These are phyloP conservation scores for Aplysina aerophoba DNA, from an alignment of 37 sponge, comb jelly and placozoan species.

Conservation along the genomic window DNA sequence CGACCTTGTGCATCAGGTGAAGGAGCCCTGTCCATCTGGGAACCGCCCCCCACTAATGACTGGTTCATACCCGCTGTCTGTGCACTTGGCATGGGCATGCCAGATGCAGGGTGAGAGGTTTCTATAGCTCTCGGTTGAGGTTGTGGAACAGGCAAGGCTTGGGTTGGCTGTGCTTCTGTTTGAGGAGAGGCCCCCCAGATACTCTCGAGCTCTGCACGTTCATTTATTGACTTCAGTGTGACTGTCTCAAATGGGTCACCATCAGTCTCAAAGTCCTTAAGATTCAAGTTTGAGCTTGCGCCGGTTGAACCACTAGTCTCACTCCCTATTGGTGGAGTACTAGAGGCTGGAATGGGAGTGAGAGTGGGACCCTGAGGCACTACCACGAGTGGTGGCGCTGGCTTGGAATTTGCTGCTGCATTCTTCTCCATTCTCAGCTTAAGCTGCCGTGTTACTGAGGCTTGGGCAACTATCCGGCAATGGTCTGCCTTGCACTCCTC, in stretches of 20 bases:
- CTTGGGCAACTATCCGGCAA: slow-evolving; percentile 51
- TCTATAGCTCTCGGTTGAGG: not conserved
- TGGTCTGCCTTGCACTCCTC: slow-evolving; percentile 48
- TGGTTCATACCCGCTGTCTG: not conserved
- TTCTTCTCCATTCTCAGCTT: not conserved
- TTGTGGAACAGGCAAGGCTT: not conserved
- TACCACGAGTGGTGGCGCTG: not conserved
- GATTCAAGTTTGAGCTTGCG: not conserved
- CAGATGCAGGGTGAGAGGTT: slow-evolving; percentile 6
- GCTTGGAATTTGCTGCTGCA: not conserved
- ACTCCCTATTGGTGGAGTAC: not conserved
- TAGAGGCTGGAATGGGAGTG: slow-evolving; percentile 47
- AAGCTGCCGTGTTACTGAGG: not conserved
- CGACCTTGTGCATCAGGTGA: not conserved
- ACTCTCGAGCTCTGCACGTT: slow-evolving; percentile 66
- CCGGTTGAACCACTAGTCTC: not conserved
- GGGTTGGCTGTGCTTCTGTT: not conserved
- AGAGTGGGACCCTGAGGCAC: slow-evolving; percentile 25
- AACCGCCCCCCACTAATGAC: not conserved
- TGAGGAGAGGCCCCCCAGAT: slow-evolving; percentile 40
- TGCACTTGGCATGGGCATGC: not conserved
- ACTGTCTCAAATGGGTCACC: slow-evolving; percentile 76
- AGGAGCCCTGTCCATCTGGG: not conserved
- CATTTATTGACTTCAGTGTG: slow-evolving; percentile 76
- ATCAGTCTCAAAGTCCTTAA: slow-evolving; percentile 40